phyloP scores from a whole-genome alignment of 1,140 invertebrate genomes.

The Drosophila nebulosa region DNA sequence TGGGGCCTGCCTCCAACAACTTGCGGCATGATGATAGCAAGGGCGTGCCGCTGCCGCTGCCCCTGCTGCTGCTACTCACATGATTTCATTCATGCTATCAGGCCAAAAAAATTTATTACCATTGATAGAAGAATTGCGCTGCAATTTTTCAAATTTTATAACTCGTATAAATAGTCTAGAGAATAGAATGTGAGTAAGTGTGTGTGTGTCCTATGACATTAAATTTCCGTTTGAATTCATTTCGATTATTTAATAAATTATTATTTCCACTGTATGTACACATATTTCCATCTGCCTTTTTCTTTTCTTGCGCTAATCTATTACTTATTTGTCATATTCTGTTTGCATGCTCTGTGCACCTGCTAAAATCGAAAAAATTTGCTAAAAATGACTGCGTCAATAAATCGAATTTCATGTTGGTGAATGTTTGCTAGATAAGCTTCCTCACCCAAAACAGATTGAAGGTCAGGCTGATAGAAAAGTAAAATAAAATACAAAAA shows the following conservation, averaged over 20 bases:
- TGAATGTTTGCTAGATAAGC: background rate
- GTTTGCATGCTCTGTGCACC: background rate
- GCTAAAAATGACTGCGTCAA: background rate
- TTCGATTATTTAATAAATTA: slow-evolving; percentile 46
- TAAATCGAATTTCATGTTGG: slow-evolving; percentile 3
- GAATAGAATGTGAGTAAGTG: background rate
- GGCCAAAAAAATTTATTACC: background rate
- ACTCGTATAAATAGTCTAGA: background rate
- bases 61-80: background rate
- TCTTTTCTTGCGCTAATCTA: background rate
- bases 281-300: slow-evolving; percentile 15
- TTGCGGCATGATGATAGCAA: background rate
- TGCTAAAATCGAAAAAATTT: background rate
- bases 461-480: background rate
- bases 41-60: background rate
- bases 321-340: background rate
- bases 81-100: slow-evolving; percentile 20
- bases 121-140: slow-evolving; percentile 1
- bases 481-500: no score
- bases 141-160: background rate
- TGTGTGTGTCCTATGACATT: slow-evolving; percentile 6
- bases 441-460: background rate
- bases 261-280: no score
- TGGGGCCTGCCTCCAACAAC: background rate
- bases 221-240: slow-evolving; percentile 33